Base-by-base conservation (phyloP, 2,113 vertebrate species). In the Cebidichthys violaceus region DNA sequence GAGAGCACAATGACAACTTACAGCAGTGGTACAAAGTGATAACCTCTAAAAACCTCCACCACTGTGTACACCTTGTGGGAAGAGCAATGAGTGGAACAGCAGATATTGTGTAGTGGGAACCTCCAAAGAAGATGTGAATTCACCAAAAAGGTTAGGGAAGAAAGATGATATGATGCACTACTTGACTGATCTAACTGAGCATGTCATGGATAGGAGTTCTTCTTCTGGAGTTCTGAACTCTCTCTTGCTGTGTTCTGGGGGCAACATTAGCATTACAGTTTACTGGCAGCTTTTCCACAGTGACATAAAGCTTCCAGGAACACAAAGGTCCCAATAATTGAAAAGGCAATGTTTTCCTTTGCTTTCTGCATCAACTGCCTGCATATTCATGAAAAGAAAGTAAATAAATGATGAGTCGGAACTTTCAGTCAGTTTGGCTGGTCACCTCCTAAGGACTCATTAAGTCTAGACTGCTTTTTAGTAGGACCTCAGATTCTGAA, bases 341-440 rank as follows among this genome's bases (percentile, higher is more conserved):
- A 6, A 0, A 41, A 29, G 8, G 37, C 15, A 41, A 41, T 11
- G 15, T 59, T 72, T 71, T 39, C 33, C 24, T 55, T 73, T 43
- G 55, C 55, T 73, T 22, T 31, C 10, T 18, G 27, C 70, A 75
- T 37, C 4, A 18, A 43, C 9, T 20, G 4, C 1, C 24, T 61
- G 55, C 24, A 74, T 62, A 62, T 74, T 61, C 27, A 74, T 50
- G 71, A 33, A 27, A 33, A n/a, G 57, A 33, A 45, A 15, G 18
- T 74, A 9, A 61, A 74, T 74, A n/a, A 61, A 61, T 73, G 37
- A 45, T 73, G 55, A 45, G 27, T 14, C 18, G 35, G 24, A 20
- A 37, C 9, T 72, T 60, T 73, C 37, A 29, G 54, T 43, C 15
- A 60, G 13, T 62, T 62, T 17, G 59, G 27, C 39, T 13, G 35